These are phyloP conservation scores for Gallinago jamesoni DNA, from an alignment of 2,113 vertebrate genomes.

Conservation along the genomic window DNA sequence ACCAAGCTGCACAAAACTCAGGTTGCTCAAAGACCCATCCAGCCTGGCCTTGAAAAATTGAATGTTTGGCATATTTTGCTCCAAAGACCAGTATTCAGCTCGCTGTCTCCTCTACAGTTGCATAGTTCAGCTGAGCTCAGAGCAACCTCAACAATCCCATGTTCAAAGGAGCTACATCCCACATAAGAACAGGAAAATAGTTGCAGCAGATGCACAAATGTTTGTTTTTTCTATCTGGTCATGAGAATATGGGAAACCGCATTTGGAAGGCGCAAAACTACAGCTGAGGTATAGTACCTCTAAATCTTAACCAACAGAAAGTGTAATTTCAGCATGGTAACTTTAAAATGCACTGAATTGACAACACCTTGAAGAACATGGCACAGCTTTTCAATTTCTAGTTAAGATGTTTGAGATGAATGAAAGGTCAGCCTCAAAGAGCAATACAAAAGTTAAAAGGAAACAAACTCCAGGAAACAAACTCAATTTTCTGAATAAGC, in stretches of 20 bases:
- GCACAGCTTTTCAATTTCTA: background rate
- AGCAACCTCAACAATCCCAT: background rate
- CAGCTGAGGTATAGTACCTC: background rate
- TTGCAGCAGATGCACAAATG: background rate
- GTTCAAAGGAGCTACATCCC: background rate
- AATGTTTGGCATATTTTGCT: background rate
- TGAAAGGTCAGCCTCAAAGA: background rate
- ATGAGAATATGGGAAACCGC: background rate
- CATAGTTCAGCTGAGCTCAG: background rate
- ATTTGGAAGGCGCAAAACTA: background rate
- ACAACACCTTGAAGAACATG: background rate
- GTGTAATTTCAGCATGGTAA: background rate
- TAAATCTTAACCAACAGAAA: background rate
- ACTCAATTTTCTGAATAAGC: background rate
- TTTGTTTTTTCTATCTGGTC: background rate
- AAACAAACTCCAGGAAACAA: background rate
- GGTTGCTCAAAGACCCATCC: no score
- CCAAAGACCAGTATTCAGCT: background rate
- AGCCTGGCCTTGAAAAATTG: no score
- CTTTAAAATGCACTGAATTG: background rate
- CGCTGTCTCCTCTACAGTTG: background rate
- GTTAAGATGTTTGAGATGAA: background rate
- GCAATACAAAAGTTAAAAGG: background rate
- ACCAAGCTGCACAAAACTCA: no score
- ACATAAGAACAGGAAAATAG: background rate